Base-by-base conservation (phyloP, 2,797 vertebrate genomes). In the Argyrosomus regius region DNA sequence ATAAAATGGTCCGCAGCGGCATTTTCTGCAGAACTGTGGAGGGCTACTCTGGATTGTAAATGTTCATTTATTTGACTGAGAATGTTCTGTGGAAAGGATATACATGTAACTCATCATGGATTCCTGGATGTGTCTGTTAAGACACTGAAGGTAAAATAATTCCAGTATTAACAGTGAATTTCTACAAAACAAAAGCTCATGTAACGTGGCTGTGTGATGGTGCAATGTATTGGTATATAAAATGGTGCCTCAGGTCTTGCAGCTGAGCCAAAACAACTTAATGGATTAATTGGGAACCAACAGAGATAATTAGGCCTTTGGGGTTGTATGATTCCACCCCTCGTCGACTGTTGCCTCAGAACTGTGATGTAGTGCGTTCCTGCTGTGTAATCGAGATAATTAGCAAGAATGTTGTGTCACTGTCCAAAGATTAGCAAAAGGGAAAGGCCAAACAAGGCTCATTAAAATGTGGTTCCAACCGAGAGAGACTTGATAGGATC, bases 221-320 rank as follows among this genome's bases (percentile, higher is more conserved):
- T 88, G 91, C 88, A 89, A 89, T 72, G 76, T 88, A 89, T 91
- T 85, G 86, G 86, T 90, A 88, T 88, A 94, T 88, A 90, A 92
- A 93, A 91, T 87, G 75, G 66, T 77, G 94, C 95, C 93, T 94
- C 86, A 94, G 94, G 95, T 95, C 93, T 96, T 96, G 96, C 96
- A 96, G 96, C 95, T 88, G 92, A 97, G 95, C 94, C 95, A 96
- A 97, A 98, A 97, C 96, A 97, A 96, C 95, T 97, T 95, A 96
- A 96, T 96, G 95, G 96, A 97, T 97, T 98, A 98, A 98, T 98
- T 98, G 97, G 96, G 86, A 97, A 93, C 96, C 97, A 96, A 94
- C 96, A 94, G 96, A 97, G 96, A 97, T 98, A 98, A 99, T 98
- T 96, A 97, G 96, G 96, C 97, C 96, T 97, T 95, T 96, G 97